Evolutionary conservation across 2,113 vertebrate genomes (phyloP), one percentile per base, ranked within the genome.

Genomic region (Oceanites oceanicus): DNA sequence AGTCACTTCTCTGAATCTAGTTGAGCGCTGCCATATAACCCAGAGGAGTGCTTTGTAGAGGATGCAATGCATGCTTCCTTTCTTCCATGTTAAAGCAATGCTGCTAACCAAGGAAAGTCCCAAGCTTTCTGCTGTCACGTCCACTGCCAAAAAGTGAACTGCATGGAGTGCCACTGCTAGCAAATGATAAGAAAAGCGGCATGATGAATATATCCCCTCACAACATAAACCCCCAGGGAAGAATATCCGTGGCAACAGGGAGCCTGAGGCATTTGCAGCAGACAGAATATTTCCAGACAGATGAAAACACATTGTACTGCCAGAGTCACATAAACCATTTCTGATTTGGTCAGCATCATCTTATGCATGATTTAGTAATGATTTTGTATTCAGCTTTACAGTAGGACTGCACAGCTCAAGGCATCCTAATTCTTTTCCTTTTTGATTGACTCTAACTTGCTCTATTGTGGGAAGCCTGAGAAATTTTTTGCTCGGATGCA

Each of bases 351-450:
- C 93, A 95, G 93, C 92, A 97, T 58, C 72, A 95, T 50, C 76
- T 94, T 90, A 87, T 63, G 92, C 96, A 65, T 97, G 95, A 95
- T 88, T 97, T 96, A 95, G 74, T 94, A 91, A 97, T 89, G 34
- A 71, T 53, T 93, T 90, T 89, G 53, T 81, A 90, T 85, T 67
- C 79, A 88, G 50, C 66, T 94, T 67, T 92, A 58, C 47, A 62
- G 87, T 17, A 68, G 75, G 88, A 68, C 17, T 32, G 38, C 62
- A 55, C 44, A 77, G 77, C 25, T 84, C 36, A 85, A 80, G 52
- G 58, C 72, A 86, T 68, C 45, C 49, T 75, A 61, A 75, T 79
- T 86, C 1, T 78, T 83, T 59, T 72, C 44, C 21, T 75, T 88
- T 88, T 68, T 77, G 42, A 92, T 18, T 70, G 63, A 91, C 42